phyloP scores from a whole-genome alignment of 2,888 invertebrate species.

The Alentia gelatinosa region DNA sequence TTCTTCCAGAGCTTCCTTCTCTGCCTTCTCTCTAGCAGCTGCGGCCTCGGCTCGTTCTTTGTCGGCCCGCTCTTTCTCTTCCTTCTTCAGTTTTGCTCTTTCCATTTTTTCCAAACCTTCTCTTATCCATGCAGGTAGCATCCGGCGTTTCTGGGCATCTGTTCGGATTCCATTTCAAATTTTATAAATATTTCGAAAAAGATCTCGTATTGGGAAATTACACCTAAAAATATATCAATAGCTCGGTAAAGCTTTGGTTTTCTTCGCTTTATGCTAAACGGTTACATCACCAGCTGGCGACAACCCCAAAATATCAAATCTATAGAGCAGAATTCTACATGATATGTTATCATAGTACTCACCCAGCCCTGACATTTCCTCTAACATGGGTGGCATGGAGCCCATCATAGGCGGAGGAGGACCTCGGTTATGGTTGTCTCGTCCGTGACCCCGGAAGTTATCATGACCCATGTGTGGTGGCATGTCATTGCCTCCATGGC shows the following conservation, averaged over 20 bases:
- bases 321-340: too few species aligned
- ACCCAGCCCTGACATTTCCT: background rate
- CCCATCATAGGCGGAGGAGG: background rate
- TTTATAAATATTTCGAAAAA: too few species aligned
- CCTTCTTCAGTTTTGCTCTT: constrained; percentile 75
- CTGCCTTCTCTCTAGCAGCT: constrained; percentile 85
- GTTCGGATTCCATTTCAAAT: too few species aligned
- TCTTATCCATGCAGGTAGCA: constrained; percentile 98
- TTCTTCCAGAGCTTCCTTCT: constrained; percentile 71
- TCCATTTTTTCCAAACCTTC: constrained; percentile 89
- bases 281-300: too few species aligned
- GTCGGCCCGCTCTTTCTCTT: constrained; percentile 88
- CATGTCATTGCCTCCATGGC: background rate
- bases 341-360: too few species aligned
- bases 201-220: too few species aligned
- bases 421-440: background rate
- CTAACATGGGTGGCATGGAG: background rate
- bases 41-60: constrained; percentile 81
- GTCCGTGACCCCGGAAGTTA: background rate
- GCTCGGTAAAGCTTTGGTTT: too few species aligned
- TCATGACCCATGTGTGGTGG: background rate
- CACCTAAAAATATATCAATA: too few species aligned
- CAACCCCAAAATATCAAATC: too few species aligned
- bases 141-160: constrained; percentile 85
- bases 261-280: too few species aligned